Base-by-base conservation (phyloP, 2,113 vertebrate genomes). In the Octodon degus region DNA sequence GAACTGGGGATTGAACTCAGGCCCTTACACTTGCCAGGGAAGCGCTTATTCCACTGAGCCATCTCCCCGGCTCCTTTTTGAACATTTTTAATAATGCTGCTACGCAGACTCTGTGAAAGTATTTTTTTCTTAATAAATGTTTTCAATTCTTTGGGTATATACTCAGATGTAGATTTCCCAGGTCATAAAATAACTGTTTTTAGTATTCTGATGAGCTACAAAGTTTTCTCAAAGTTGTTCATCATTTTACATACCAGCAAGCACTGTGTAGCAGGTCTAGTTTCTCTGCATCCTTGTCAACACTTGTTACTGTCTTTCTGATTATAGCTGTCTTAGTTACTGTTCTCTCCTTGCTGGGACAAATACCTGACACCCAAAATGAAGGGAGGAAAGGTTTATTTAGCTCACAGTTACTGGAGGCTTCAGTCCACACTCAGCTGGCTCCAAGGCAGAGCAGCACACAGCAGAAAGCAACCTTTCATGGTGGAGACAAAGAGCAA, bases 161-260 rank as follows among this genome's bases (percentile, higher is more conserved):
- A 91, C 19, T 30, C 65, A 95, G n/a, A 30, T 74, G 19, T 72
- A 77, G 76, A 91, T 91, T 72, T 90, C 12, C 47, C 83, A 86
- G 37, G 55, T 92, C 43, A 82, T 62, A 55, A 13, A 55, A 79
- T 87, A 94, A 92, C 32, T 76, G 27, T 30, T 30, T n/a, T 84
- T 74, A 93, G 82, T n/a, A 92, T 90, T 91, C 81, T 92, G 68
- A 95, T 47, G 43, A 84, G 43, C 27, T 89, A 16, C 2, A 65
- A 92, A 55, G 13, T 55, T 9, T 88, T 96, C 84, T 60, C 58
- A 88, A 62, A 95, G 80, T 6, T 24, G 30, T 30, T 47, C 27
- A 89, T 60, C 55, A 63, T 96, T 90, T 95, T 80, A 83, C 34
- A 80, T 32, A 67, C 34, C 32, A 89, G 43, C 43, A 83, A 89